Conservation (phyloP, 2,888 invertebrate genomes). For the Chymomyza amoena region DNA sequence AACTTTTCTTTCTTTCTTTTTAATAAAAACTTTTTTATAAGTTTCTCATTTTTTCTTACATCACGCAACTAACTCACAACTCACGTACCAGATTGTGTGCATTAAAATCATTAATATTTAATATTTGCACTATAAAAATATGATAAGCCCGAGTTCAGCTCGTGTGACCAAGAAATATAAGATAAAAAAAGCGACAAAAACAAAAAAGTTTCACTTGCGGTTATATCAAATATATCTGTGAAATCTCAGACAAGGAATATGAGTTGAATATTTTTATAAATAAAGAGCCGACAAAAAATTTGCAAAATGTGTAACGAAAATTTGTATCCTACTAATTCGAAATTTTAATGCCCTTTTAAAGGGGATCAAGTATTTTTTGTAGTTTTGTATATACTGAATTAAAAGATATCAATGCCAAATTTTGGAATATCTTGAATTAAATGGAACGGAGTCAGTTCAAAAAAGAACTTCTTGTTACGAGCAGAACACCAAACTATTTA, state of each 20-base stretch:
- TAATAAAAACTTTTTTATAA: constrained; percentile 17
- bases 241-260: constrained; percentile 27
- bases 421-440: too few species aligned
- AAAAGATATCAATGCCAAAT: too few species aligned
- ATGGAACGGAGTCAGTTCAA: too few species aligned
- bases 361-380: too few species aligned
- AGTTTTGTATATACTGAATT: too few species aligned
- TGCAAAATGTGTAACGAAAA: neutral
- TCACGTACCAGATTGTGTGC: neutral
- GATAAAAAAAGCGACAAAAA: neutral
- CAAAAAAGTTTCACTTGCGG: constrained; percentile 20
- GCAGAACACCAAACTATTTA: too few species aligned
- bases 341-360: too few species aligned
- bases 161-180: neutral
- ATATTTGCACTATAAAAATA: neutral
- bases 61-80: neutral
- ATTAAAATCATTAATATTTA: neutral
- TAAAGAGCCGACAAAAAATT: neutral
- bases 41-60: constrained; percentile 10
- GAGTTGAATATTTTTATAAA: constrained; percentile 2
- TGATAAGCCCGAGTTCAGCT: neutral
- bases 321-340: too few species aligned
- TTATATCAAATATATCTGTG: constrained; percentile 15
- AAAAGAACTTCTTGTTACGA: too few species aligned
- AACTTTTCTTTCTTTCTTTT: constrained; percentile 44